Evolutionary conservation across 1,140 invertebrate species (phyloP).

Genomic region (Asbolus verrucosus): DNA sequence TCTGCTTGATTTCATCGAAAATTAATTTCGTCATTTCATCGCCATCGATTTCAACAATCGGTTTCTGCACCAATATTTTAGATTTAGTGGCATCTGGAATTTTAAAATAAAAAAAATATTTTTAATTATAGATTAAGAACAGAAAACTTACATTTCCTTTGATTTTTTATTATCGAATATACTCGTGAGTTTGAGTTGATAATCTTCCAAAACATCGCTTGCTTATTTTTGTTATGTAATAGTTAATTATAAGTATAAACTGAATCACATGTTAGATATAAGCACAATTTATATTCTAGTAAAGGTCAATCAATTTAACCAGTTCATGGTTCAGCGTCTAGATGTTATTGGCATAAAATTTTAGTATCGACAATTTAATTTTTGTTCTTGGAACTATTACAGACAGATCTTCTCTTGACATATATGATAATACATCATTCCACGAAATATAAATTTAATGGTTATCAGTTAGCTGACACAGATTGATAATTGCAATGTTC

Average conservation of each 20-base stretch:
- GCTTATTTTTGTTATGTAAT: constrained; percentile 10
- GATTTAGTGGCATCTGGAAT: constrained; percentile 62
- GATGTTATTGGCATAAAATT: too few relatives aligned
- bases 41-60: constrained; percentile 82
- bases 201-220: too few relatives aligned
- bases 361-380: too few relatives aligned
- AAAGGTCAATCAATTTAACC: constrained; percentile 6
- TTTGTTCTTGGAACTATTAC: too few relatives aligned
- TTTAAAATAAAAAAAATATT: background rate
- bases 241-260: background rate
- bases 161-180: too few relatives aligned
- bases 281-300: constrained; percentile 15
- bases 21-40: constrained; percentile 83
- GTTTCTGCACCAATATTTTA: constrained; percentile 68
- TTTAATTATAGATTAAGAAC: background rate
- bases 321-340: background rate
- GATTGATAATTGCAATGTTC: too few relatives aligned
- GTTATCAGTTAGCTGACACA: too few relatives aligned
- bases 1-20: constrained; percentile 81
- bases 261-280: constrained; percentile 6
- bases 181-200: too few relatives aligned
- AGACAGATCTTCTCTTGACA: too few relatives aligned
- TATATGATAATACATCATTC: too few relatives aligned
- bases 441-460: too few relatives aligned
- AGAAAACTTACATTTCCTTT: constrained; percentile 44